Evolutionary conservation across 2,113 vertebrate genomes (phyloP).

Genomic region (Poeciliopsis turrubarensis): DNA sequence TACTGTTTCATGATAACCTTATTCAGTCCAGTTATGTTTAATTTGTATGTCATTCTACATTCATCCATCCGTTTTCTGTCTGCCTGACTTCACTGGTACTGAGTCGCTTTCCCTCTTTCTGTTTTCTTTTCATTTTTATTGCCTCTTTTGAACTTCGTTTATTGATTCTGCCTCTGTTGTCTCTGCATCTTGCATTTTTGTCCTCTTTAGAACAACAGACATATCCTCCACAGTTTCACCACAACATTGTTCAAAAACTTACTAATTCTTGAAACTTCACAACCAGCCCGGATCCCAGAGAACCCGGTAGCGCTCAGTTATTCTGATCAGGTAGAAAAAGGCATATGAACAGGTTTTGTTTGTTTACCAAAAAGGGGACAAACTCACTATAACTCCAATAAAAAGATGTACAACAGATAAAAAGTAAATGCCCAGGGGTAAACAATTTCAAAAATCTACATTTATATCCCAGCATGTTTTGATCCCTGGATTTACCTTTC

Average conservation of each 20-base stretch:
- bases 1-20: not conserved
- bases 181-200: not conserved
- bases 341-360: conserved; percentile 76
- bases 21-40: not conserved
- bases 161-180: not conserved
- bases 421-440: not conserved
- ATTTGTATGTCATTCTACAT: not conserved
- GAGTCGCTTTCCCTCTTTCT: not conserved
- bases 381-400: conserved; percentile 67
- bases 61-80: not conserved
- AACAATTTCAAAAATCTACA: conserved; percentile 12
- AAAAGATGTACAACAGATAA: conserved; percentile 19
- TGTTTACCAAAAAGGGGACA: conserved; percentile 53
- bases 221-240: not conserved
- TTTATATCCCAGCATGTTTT: not conserved
- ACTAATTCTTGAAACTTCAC: not conserved
- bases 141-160: not conserved
- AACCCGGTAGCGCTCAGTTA: conserved; percentile 74
- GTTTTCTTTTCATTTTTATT: not conserved
- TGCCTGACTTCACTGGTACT: not conserved
- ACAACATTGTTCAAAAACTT: not conserved
- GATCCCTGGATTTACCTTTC: not conserved
- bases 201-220: not conserved
- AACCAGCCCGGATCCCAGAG: conserved; percentile 15
- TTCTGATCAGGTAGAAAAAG: conserved; percentile 82